These are phyloP conservation scores for Brachionus angularis DNA, from an alignment of 1,140 invertebrate species.

Conservation along the genomic window DNA sequence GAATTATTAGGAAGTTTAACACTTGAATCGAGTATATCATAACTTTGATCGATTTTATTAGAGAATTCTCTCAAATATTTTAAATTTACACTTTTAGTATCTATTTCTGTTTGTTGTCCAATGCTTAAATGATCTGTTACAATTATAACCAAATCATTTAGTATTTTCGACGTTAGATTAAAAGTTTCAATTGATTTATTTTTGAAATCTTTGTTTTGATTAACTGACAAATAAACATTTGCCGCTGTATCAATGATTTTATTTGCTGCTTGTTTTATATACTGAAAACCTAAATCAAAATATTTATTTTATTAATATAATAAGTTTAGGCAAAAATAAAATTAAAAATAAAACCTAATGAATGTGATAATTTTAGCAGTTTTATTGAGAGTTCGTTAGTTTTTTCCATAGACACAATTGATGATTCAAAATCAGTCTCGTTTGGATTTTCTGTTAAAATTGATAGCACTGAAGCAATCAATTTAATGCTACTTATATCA, in stretches of 20 bases:
- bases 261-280: conserved; percentile 6
- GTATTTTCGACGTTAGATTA: background rate
- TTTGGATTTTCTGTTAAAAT: conserved; percentile 6
- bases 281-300: background rate
- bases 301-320: too few species aligned
- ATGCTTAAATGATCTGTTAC: background rate
- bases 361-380: background rate
- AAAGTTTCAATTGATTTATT: background rate
- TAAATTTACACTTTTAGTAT: background rate
- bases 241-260: conserved; percentile 12
- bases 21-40: too few species aligned
- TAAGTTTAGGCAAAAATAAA: too few species aligned
- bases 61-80: background rate
- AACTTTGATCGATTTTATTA: background rate
- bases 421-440: background rate
- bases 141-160: background rate
- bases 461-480: conserved; percentile 5
- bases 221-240: background rate
- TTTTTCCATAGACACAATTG: background rate
- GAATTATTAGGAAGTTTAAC: too few species aligned
- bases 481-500: conserved; percentile 34
- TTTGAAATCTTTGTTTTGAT: too few species aligned
- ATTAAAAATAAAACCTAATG: too few species aligned
- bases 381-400: background rate
- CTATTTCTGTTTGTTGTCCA: background rate